phyloP scores from a whole-genome alignment of 2,888 invertebrate genomes.

The Diabrotica balteata region DNA sequence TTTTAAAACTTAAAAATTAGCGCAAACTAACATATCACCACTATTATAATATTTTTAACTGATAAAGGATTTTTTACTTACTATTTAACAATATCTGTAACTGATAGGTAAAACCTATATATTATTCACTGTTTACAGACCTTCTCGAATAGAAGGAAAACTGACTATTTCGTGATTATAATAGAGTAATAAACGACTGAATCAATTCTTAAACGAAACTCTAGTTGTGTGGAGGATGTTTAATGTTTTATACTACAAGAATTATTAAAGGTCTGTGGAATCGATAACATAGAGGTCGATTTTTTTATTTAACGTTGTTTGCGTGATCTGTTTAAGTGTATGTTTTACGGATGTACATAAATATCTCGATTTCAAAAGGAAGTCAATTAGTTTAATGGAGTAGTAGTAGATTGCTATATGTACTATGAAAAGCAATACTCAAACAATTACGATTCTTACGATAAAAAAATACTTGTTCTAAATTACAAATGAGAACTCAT shows the following conservation, averaged over 20 bases:
- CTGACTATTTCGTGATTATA: no score
- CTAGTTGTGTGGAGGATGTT: not conserved
- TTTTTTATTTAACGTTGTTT: no score
- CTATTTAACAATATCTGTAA: not conserved
- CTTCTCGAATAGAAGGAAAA: not conserved
- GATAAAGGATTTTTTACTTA: not conserved
- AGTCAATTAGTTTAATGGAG: no score
- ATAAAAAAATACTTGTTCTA: no score
- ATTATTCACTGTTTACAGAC: not conserved
- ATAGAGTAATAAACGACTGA: not conserved
- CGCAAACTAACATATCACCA: not conserved
- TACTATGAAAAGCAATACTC: no score
- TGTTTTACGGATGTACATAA: no score
- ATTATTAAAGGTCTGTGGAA: constrained; percentile 4
- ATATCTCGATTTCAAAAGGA: no score
- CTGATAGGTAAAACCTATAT: not conserved
- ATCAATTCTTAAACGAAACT: not conserved
- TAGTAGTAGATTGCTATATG: no score
- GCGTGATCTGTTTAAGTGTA: no score
- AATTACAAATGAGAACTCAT: no score
- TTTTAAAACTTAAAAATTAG: no score
- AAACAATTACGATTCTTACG: no score
- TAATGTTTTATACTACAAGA: constrained; percentile 4
- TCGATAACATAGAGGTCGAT: constrained; percentile 5
- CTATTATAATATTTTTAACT: not conserved